Percentiles rank a stretch among this genome's conserved stretches.
Conservation (phyloP, 2,888 invertebrate genomes). For the Thumatha senex region DNA sequence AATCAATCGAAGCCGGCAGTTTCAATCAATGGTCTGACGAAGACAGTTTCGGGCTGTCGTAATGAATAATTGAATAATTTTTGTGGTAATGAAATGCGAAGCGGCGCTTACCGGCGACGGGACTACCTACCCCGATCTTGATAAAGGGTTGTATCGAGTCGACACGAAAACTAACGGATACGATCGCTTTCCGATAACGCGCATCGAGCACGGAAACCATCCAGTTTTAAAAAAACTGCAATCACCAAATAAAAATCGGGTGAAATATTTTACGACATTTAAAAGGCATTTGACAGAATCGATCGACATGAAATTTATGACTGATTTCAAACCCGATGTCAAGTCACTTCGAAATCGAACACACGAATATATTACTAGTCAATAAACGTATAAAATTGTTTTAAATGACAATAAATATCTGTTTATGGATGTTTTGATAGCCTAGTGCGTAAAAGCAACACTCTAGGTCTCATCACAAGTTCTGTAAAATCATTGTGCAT, state of each 20-base stretch:
- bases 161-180: constrained; percentile 58
- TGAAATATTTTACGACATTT: constrained; percentile 43
- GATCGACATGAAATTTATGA: constrained; percentile 29
- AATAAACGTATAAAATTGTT: constrained; percentile 12
- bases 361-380: constrained; percentile 4
- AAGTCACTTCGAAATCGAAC: constrained; percentile 14
- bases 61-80: constrained; percentile 70
- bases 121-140: constrained; percentile 68
- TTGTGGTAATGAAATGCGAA: constrained; percentile 66
- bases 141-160: constrained; percentile 76
- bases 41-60: constrained; percentile 32
- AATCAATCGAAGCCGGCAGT: constrained; percentile 11
- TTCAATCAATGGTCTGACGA: constrained; percentile 28
- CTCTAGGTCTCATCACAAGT: constrained; percentile 2
- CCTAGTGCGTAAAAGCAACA: constrained; percentile 9
- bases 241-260: constrained; percentile 35
- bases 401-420: constrained; percentile 8
- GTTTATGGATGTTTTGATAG: constrained; percentile 8
- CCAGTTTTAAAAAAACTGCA: constrained; percentile 39
- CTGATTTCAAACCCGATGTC: constrained; percentile 20
- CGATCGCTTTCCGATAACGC: constrained; percentile 75
- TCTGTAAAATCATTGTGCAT: constrained; percentile 3
- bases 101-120: constrained; percentile 58
- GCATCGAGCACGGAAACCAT: constrained; percentile 64
- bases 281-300: constrained; percentile 23